Conservation (phyloP, 1,140 invertebrate genomes). For the Anastrepha obliqua region DNA sequence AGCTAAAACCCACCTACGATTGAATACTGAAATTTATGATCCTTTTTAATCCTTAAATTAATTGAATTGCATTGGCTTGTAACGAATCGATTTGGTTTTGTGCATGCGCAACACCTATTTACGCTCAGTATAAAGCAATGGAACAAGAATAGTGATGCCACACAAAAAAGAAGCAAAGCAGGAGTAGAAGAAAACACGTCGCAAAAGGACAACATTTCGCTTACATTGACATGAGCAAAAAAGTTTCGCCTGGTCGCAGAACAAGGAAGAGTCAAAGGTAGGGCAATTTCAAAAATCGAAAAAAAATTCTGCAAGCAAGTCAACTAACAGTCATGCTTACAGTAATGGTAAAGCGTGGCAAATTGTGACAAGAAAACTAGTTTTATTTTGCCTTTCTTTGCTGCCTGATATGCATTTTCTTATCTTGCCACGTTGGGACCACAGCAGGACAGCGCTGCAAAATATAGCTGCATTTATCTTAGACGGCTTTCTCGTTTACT, state of each 20-base stretch:
- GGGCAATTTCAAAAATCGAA: not conserved
- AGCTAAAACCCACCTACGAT: not conserved
- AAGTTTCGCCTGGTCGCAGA: not conserved
- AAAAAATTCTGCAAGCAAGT: not conserved
- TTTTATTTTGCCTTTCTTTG: not conserved
- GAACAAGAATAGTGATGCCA: not conserved
- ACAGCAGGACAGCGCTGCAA: conserved; percentile 1
- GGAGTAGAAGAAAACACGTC: not conserved
- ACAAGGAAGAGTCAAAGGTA: conserved; percentile 31
- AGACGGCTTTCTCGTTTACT: not conserved
- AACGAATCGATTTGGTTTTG: conserved; percentile 54
- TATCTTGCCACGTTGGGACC: not conserved
- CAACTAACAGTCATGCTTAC: not conserved
- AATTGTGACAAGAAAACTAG: conserved; percentile 27
- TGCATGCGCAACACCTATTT: conserved; percentile 39
- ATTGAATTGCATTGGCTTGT: conserved; percentile 48
- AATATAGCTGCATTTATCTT: not conserved
- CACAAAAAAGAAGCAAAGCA: not conserved
- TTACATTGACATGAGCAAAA: not conserved
- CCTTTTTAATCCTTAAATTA: not conserved
- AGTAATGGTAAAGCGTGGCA: conserved; percentile 19
- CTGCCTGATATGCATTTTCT: not conserved
- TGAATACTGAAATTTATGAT: conserved; percentile 9
- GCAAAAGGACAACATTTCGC: conserved; percentile 27
- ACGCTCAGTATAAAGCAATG: not conserved